Conservation (phyloP, 2,888 invertebrate species). For the Maniola hyperantus region DNA sequence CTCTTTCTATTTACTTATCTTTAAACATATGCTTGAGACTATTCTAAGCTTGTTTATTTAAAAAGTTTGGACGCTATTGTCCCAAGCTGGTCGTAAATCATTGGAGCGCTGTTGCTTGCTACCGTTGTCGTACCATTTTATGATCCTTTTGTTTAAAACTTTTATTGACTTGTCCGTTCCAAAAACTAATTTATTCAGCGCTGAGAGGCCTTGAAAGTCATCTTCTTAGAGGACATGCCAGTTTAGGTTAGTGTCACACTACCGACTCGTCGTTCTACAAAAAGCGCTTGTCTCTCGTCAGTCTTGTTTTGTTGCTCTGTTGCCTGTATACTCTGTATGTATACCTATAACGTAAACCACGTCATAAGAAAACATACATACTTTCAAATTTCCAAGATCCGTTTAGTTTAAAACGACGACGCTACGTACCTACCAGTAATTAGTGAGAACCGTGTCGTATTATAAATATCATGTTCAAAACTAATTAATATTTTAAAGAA, state of each 20-base stretch:
- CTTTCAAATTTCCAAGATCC: too few relatives aligned
- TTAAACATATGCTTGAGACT: constrained; percentile 57
- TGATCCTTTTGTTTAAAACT: constrained; percentile 82
- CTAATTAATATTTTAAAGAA: too few relatives aligned
- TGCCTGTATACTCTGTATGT: too few relatives aligned
- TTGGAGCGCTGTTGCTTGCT: constrained; percentile 74
- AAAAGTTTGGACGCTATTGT: constrained; percentile 73
- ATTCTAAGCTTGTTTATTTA: constrained; percentile 74
- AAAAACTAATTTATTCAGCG: constrained; percentile 81
- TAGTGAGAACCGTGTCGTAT: too few relatives aligned
- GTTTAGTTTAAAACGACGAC: too few relatives aligned
- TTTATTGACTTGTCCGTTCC: constrained; percentile 77
- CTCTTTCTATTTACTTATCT: constrained; percentile 30
- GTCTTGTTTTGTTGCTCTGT: too few relatives aligned
- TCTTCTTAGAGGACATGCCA: constrained; percentile 55
- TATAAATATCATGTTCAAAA: too few relatives aligned
- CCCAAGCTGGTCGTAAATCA: constrained; percentile 75
- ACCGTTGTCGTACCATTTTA: constrained; percentile 74
- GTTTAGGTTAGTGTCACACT: constrained; percentile 28
- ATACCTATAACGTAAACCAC: not conserved
- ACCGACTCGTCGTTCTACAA: not conserved
- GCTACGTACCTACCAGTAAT: too few relatives aligned
- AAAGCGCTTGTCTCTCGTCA: too few relatives aligned
- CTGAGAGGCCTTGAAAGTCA: constrained; percentile 68
- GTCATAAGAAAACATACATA: too few relatives aligned